Percentiles rank a stretch among this genome's conserved stretches.
Evolutionary conservation across 2,797 vertebrate genomes (phyloP).

Genomic region (Melanotaenia pygmaea): DNA sequence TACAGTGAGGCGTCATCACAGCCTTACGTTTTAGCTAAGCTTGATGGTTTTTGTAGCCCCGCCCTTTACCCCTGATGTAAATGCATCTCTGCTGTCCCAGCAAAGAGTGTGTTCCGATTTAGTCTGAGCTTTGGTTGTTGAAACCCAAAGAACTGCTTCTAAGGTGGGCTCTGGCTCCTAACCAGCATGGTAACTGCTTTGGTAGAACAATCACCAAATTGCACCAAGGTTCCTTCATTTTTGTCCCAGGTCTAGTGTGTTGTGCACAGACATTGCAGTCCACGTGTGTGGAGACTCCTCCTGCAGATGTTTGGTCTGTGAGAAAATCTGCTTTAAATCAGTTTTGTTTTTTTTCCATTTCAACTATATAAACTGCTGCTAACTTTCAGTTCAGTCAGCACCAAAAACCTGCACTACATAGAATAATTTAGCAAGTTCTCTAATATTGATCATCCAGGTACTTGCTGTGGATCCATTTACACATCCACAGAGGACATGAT

Average conservation of each 20-base stretch:
- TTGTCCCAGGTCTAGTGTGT: not conserved
- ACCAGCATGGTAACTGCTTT: not conserved
- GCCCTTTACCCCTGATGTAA: too few species aligned
- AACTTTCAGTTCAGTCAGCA: not conserved
- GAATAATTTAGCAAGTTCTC: not conserved
- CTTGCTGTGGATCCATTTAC: not conserved
- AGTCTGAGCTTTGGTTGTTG: not conserved
- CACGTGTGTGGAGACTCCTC: not conserved
- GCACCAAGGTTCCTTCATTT: too few species aligned
- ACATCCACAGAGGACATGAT: not conserved
- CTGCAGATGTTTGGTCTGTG: conserved; percentile 10
- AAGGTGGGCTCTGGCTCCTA: not conserved
- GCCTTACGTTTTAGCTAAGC: too few species aligned
- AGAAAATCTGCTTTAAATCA: not conserved
- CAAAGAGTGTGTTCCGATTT: not conserved
- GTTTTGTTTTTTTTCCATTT: not conserved
- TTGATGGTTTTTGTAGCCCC: too few species aligned
- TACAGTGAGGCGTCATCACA: not conserved
- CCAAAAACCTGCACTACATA: not conserved
- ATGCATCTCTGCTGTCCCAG: too few species aligned
- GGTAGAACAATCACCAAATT: not conserved
- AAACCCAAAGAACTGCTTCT: not conserved
- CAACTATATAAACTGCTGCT: not conserved
- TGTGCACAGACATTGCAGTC: not conserved
- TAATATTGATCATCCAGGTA: not conserved